phyloP scores from a whole-genome alignment of 23 tunicate species.

The Trididemnum miniatum region DNA sequence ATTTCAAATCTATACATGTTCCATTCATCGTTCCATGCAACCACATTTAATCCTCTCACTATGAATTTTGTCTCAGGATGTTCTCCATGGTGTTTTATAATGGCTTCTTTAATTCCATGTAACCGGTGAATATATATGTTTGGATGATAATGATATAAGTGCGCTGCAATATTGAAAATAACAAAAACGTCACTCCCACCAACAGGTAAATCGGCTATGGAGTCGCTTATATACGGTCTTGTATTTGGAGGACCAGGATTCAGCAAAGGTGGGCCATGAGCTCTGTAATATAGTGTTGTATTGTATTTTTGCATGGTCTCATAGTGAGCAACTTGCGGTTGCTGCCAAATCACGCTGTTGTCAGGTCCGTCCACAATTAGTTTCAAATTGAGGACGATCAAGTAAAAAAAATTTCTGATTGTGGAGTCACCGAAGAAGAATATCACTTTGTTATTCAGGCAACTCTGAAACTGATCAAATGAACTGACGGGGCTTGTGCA shows the following conservation, averaged over 20 bases:
- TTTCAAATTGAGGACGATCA: not conserved
- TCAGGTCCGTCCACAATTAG: not conserved
- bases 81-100: not conserved
- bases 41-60: not conserved
- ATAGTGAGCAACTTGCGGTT: conserved; percentile 22
- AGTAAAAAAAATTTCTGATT: conserved; percentile 39
- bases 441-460: conserved; percentile 31
- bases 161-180: conserved; percentile 49
- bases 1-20: conserved; percentile 7
- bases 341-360: conserved; percentile 7
- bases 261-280: conserved; percentile 60
- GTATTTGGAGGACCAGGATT: conserved; percentile 47
- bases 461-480: not conserved
- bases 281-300: conserved; percentile 29
- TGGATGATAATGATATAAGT: conserved; percentile 41
- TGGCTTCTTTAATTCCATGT: conserved; percentile 19
- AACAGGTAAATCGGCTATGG: not conserved
- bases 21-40: not conserved
- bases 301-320: not conserved
- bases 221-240: conserved; percentile 51
- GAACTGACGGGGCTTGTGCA: not conserved
- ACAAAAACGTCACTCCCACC: conserved; percentile 34
- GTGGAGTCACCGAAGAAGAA: conserved; percentile 66
- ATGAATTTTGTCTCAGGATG: conserved; percentile 19
- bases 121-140: conserved; percentile 16